Evolutionary conservation across 2,797 vertebrate genomes (phyloP).

Genomic region (Selene dorsalis): DNA sequence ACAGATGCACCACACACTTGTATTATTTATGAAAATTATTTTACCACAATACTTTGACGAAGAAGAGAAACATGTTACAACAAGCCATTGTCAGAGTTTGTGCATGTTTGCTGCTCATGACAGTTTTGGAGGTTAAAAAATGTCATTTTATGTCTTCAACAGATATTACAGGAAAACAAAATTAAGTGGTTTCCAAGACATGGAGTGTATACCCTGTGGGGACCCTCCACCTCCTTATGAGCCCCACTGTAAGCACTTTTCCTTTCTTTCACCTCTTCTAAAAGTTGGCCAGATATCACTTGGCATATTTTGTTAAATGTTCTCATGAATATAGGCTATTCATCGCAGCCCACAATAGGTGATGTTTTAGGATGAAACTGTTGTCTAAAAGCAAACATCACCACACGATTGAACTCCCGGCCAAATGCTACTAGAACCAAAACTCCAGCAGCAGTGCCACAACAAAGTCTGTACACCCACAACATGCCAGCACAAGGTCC

Average conservation of each 20-base stretch:
- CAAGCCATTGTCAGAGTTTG: not conserved
- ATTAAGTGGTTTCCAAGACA: slow-evolving; percentile 96
- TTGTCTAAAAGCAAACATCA: slow-evolving; percentile 65
- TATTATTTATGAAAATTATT: not conserved
- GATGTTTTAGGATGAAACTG: slow-evolving; percentile 66
- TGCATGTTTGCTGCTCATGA: slow-evolving; percentile 5
- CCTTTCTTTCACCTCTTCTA: slow-evolving; percentile 52
- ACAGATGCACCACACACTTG: not conserved
- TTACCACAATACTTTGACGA: not conserved
- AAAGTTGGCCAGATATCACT: slow-evolving; percentile 56
- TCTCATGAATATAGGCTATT: slow-evolving; percentile 51
- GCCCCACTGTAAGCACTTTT: slow-evolving; percentile 92
- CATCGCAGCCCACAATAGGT: slow-evolving; percentile 44
- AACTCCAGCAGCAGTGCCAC: slow-evolving; percentile 51
- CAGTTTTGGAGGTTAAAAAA: slow-evolving; percentile 26
- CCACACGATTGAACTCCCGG: slow-evolving; percentile 58
- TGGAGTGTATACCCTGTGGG: slow-evolving; percentile 97
- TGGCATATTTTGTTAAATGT: slow-evolving; percentile 38
- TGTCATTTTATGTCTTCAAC: slow-evolving; percentile 56
- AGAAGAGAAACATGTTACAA: slow-evolving; percentile 11
- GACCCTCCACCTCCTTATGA: slow-evolving; percentile 96
- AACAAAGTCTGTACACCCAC: slow-evolving; percentile 48
- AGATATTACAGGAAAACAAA: slow-evolving; percentile 98
- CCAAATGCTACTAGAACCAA: slow-evolving; percentile 59
- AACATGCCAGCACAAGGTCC: slow-evolving; percentile 75